These are phyloP conservation scores for Ormyrus thymus DNA, from an alignment of 2,888 invertebrate genomes.

Conservation along the genomic window DNA sequence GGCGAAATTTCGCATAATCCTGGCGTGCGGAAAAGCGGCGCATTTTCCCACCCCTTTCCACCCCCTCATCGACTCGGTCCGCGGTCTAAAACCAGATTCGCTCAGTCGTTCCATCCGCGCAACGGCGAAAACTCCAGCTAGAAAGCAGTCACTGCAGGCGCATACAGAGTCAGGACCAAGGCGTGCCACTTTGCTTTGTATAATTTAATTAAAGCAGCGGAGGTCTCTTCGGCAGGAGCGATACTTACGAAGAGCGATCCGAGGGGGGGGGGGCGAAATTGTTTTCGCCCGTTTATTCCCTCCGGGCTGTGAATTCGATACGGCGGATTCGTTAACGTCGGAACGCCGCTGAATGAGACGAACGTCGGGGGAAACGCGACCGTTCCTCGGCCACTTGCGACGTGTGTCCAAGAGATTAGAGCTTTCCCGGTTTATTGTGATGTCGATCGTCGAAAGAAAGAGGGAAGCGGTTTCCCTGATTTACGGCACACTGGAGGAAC, in stretches of 20 bases:
- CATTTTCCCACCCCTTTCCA: neutral
- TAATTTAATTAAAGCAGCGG: conserved; percentile 58
- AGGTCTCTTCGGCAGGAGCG: conserved; percentile 22
- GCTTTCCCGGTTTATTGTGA: conserved; percentile 26
- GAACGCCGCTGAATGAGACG: neutral
- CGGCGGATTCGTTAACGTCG: conserved; percentile 32
- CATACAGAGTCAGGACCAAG: neutral
- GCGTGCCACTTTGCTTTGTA: conserved; percentile 47
- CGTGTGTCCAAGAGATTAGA: conserved; percentile 29
- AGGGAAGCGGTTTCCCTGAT: conserved; percentile 19
- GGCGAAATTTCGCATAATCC: conserved; percentile 59
- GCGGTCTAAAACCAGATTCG: neutral
- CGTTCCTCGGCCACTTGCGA: conserved; percentile 25
- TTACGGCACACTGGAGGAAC: conserved; percentile 23
- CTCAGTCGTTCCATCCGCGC: neutral
- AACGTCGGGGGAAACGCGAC: neutral
- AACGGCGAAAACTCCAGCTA: conserved; percentile 6
- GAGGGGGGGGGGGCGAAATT: conserved; percentile 3
- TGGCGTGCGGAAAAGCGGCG: neutral
- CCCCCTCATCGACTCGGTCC: conserved; percentile 2
- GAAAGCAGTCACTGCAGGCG: conserved; percentile 20
- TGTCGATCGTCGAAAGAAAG: conserved; percentile 18
- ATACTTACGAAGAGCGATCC: conserved; percentile 8
- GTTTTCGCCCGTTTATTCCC: conserved; percentile 32
- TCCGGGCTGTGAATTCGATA: conserved; percentile 32